phyloP scores from a whole-genome alignment of 2,797 vertebrate genomes.

The Tenualosa thibaudeaui region DNA sequence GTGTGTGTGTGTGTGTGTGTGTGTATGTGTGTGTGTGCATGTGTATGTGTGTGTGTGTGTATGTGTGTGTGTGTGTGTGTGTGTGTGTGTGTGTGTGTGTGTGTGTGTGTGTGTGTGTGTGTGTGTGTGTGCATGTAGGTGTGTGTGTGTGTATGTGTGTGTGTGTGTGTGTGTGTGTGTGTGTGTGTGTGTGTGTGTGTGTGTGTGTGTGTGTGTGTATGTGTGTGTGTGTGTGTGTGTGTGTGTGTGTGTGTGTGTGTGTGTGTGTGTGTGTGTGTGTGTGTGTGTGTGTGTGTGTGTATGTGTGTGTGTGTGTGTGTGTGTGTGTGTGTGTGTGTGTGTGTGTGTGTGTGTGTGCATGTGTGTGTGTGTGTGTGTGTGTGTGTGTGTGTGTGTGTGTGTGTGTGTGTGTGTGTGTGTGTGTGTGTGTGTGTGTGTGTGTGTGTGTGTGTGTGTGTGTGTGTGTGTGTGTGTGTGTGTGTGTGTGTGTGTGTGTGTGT shows the following conservation, averaged over 20 bases:
- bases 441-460: background rate
- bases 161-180: background rate
- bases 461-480: background rate
- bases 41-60: too few species aligned
- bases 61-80: background rate
- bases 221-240: too few species aligned
- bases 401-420: background rate
- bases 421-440: background rate
- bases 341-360: background rate
- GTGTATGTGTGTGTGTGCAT: background rate
- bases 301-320: too few species aligned
- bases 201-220: background rate
- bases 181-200: background rate
- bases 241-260: too few species aligned
- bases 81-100: background rate
- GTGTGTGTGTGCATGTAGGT: too few species aligned
- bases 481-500: too few species aligned
- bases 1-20: slow-evolving; percentile 8
- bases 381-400: background rate
- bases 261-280: too few species aligned
- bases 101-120: background rate
- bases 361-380: background rate
- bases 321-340: background rate
- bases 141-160: background rate
- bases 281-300: too few species aligned